Evolutionary conservation across 2,113 vertebrate genomes (phyloP), one percentile per base, ranked within the genome.

Genomic region (Pao palembangensis): DNA sequence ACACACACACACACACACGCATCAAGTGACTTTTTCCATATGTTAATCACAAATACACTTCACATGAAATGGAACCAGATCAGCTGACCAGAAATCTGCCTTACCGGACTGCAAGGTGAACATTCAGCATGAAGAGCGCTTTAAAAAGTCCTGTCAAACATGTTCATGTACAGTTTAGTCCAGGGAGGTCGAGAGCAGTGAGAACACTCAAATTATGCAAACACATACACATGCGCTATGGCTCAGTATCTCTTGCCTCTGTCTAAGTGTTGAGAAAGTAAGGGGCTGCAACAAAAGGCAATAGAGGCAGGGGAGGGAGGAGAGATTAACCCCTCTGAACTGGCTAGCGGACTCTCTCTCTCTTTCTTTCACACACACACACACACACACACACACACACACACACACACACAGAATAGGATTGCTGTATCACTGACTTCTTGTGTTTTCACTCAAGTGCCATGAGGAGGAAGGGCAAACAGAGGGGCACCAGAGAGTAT

Each of bases 201-300:
- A 59, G 42, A 66, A 73, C 65, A 44, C 25, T 28, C 56, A 55
- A 55, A 53, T 58, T 49, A 50, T 42, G 49, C 61, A 78, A 23
- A 48, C 41, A 63, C 42, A 63, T 18, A 34, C 18, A 48, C 20
- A 58, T 23, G 51, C 21, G 58, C 21, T 50, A 47, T 56, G 61
- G 74, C 76, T 61, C 57, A 58, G 69, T 75, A 81, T 83, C 78
- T 64, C 71, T 83, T 83, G 80, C 80, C 64, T 73, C 68, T 75
- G 71, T 79, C 76, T 76, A 75, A 88, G 81, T 79, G 75, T 75
- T 84, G 82, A 78, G 75, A 85, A 87, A 81, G 80, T 85, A 75
- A 84, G 86, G 85, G 82, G 81, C 83, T 69, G 73, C 79, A 86
- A 82, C 81, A 84, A 89, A 86, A 91, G 82, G 75, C 78, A 76